Evolutionary conservation across 2,797 vertebrate species (phyloP), one percentile per base, ranked within the genome.

Genomic region (Brachyrhaphis roseni): DNA sequence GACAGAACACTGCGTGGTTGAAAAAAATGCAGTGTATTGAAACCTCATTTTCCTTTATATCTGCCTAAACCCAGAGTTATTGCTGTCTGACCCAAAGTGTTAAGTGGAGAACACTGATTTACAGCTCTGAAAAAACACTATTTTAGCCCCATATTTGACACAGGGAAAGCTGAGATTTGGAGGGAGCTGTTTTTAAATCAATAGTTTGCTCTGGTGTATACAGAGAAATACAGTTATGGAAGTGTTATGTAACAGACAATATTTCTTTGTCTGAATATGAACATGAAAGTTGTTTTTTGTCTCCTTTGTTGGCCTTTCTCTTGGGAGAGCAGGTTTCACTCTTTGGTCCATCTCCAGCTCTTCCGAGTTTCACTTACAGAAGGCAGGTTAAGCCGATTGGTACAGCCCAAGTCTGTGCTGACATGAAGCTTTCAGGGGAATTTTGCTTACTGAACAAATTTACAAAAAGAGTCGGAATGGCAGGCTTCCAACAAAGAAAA

Each of bases 351-450:
- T 80, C 86, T 79, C 76, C 78, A 73, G 78, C 74, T 83, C 80
- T 74, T 10, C 26, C 73, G 74, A 12, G 68, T 82, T 45, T 80
- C 12, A 23, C 70, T 84, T 51, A 76, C 85, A 81, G 79, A 77
- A 82, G 78, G 71, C 72, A 3, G 82, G 75, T 74, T 87, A 84
- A 91, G 82, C 82, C 70, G 43, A 86, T 86, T 77, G 87, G 86
- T 85, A 88, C 57, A 75, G 77, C 77, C 88, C 72, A 45, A 71
- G 83, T 86, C 87, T 73, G 4, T 68, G 75, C 83, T 90, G 90
- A 93, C 77, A 74, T 80, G 91, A 92, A 92, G 88, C 93, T 93
- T 93, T 93, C 83, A 90, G 80, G 72, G 74, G 89, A 71, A 80
- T 83, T 91, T 88, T 87, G 88, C 87, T 88, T 78, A 55, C 59